Base-by-base conservation (phyloP, 2,797 vertebrate species). In the Hydrophis major region DNA sequence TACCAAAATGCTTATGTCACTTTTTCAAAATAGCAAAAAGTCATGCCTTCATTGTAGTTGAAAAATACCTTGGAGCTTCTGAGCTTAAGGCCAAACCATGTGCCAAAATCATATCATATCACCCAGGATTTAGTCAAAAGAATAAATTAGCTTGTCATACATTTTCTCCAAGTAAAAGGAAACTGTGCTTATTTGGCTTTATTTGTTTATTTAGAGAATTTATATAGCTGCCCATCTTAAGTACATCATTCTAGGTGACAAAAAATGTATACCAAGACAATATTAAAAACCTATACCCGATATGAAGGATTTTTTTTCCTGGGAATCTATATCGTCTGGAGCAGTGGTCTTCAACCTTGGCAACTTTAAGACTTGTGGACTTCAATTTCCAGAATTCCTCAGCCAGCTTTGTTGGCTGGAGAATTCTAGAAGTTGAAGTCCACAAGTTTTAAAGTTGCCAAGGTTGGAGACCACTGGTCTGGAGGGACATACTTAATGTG, bases 101-200 rank as follows among this genome's bases (percentile, higher is more conserved):
- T 93, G 95, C 93, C 63, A 61, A 95, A 96, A 95, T 93, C 93
- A 92, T 92, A 94, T 92, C 61, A 91, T 32, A 94, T 92, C 61
- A 89, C n/a, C 18, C 87, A 92, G 94, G 93, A 94, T n/a, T 94
- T 89, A 74, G 91, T 90, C 94, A 95, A 89, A 22, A 20, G 92
- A 95, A 92, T 94, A n/a, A 95, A 87, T 94, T 86, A 87, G 95
- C 96, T 87, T 89, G 93, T 94, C 93, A 94, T 96, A 96, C 89
- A 93, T 94, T 89, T 95, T 88, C 86, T 89, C 32, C 27, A 1
- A 83, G 88, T 92, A 96, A 95, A 89, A 95, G 18, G 32, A 37
- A 57, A 88, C 18, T 10, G 1, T 87, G 86, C 53, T 55, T 56
- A 28, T n/a, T 55, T 56, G 28, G 86, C 4, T 42, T 74, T 86